phyloP scores from a whole-genome alignment of 2,113 vertebrate species.

The Notechis scutatus region DNA sequence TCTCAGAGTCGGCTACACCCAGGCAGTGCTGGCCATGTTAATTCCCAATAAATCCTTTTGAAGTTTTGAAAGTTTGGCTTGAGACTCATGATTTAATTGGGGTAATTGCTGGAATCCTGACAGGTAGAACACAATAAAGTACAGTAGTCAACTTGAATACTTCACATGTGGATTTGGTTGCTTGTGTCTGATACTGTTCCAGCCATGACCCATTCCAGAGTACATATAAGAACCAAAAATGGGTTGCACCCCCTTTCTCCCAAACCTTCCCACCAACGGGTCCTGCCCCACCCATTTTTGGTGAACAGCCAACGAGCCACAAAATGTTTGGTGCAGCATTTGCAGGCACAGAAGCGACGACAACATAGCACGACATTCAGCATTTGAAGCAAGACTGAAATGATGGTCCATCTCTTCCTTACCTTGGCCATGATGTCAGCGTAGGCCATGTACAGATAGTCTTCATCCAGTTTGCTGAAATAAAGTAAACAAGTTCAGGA shows the following conservation, averaged over 20 bases:
- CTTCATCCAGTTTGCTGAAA: conserved; percentile 70
- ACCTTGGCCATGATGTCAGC: conserved; percentile 76
- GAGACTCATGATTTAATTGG: too few species aligned
- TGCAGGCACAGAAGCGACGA: not conserved
- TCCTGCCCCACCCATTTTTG: not conserved
- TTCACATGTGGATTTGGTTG: not conserved
- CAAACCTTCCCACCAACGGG: not conserved
- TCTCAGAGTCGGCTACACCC: too few species aligned
- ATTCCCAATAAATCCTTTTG: too few species aligned
- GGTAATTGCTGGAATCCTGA: too few species aligned
- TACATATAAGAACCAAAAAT: not conserved
- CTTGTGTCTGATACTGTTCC: not conserved
- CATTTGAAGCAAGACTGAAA: not conserved
- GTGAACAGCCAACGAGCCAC: not conserved
- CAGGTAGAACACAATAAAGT: not conserved
- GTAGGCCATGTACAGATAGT: conserved; percentile 71
- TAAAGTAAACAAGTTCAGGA: conserved; percentile 11
- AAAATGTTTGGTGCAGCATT: not conserved
- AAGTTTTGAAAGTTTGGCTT: too few species aligned
- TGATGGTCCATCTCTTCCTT: not conserved
- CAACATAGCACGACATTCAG: not conserved
- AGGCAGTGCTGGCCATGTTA: too few species aligned
- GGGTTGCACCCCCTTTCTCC: not conserved
- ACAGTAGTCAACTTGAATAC: not conserved
- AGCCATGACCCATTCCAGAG: not conserved